Percentiles rank a stretch among this genome's conserved stretches.
Conservation (phyloP, 2,797 vertebrate genomes). For the Leptatherina wallacei region DNA sequence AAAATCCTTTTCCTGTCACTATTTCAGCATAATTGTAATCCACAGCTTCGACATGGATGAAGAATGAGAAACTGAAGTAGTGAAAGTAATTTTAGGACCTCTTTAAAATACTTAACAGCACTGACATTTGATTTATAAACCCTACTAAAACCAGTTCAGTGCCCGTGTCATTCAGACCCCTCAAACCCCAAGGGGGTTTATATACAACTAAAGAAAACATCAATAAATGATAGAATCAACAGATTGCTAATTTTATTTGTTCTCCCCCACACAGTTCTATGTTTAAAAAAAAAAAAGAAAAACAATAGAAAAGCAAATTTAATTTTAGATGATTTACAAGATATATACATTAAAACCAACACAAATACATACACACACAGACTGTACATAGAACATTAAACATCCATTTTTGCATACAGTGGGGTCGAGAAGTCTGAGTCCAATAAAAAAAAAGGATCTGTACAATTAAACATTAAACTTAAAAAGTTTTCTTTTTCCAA, state of each 20-base stretch:
- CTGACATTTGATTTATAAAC: background rate
- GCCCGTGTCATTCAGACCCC: constrained; percentile 1
- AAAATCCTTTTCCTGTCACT: constrained; percentile 8
- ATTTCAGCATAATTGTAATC: constrained; percentile 3
- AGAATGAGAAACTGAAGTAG: background rate
- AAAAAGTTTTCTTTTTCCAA: background rate
- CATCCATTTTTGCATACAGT: constrained; percentile 44
- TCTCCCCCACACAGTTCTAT: constrained; percentile 24
- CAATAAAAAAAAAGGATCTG: background rate
- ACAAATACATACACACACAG: constrained; percentile 79
- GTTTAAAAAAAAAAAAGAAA: constrained; percentile 60
- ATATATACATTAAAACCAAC: constrained; percentile 84
- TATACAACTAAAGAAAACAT: background rate
- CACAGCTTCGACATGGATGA: constrained; percentile 8
- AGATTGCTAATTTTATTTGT: constrained; percentile 40
- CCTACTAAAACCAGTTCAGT: background rate
- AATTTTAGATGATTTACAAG: constrained; percentile 73
- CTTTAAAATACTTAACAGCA: constrained; percentile 1
- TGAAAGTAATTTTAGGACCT: background rate
- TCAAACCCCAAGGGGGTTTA: background rate
- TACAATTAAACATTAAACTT: background rate
- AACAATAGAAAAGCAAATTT: constrained; percentile 51
- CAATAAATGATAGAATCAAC: constrained; percentile 15
- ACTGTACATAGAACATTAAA: constrained; percentile 66
- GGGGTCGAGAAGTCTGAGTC: constrained; percentile 52